Percentiles rank a stretch among this genome's conserved stretches.
phyloP scores from a whole-genome alignment of 2,113 vertebrate genomes.

The Eira barbara region DNA sequence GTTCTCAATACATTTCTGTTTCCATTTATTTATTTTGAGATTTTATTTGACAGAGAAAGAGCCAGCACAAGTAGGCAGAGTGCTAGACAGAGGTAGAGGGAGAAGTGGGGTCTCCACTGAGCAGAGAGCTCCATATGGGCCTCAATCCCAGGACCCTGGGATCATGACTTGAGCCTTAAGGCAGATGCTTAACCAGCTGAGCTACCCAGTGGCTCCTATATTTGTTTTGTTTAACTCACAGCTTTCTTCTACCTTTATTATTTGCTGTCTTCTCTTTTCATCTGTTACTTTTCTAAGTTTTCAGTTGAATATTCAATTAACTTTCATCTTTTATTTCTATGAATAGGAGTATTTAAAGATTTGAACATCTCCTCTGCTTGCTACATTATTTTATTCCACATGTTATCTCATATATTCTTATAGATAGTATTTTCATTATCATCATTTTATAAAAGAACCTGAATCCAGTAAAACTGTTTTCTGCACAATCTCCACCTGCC shows the following conservation, averaged over 20 bases:
- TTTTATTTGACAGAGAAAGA: too few species aligned
- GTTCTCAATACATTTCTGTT: neutral
- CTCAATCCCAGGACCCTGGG: neutral
- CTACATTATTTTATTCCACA: neutral
- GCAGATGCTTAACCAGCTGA: neutral
- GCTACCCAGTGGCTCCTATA: too few species aligned
- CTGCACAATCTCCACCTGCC: neutral
- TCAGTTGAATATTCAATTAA: neutral
- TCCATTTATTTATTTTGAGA: too few species aligned
- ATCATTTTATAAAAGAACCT: neutral
- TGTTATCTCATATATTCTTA: neutral
- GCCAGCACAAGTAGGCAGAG: too few species aligned
- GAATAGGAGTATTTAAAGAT: neutral
- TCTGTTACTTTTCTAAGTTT: neutral
- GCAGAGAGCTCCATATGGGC: neutral
- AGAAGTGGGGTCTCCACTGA: neutral
- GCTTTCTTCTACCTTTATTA: neutral
- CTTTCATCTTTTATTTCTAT: neutral
- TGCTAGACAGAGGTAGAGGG: neutral
- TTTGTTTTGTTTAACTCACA: neutral
- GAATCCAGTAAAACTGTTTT: neutral
- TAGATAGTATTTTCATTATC: neutral
- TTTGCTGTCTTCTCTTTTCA: neutral
- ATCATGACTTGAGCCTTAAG: neutral
- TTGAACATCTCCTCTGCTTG: neutral